phyloP scores from a whole-genome alignment of 2,113 vertebrate genomes.

The Triplophysa siluroides region DNA sequence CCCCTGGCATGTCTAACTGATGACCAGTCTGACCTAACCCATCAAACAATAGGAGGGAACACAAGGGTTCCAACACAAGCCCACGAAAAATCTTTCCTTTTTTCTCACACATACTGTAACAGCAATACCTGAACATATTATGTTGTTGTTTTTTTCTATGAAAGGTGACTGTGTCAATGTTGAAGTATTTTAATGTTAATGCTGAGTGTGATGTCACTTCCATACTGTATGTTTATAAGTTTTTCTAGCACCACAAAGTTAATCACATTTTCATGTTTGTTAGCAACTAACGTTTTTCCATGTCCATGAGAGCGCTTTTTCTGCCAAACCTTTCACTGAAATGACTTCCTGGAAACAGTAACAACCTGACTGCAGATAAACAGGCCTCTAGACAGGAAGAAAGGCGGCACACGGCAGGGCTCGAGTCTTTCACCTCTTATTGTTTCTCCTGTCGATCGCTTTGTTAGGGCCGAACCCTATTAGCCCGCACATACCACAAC shows the following conservation, averaged over 20 bases:
- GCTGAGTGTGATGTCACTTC: background rate
- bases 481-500: slow-evolving; percentile 50
- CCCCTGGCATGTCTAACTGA: slow-evolving; percentile 28
- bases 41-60: slow-evolving; percentile 32
- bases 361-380: slow-evolving; percentile 68
- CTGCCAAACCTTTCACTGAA: slow-evolving; percentile 55
- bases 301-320: slow-evolving; percentile 60
- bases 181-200: background rate
- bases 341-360: slow-evolving; percentile 75
- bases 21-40: background rate
- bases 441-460: slow-evolving; percentile 63
- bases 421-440: slow-evolving; percentile 66
- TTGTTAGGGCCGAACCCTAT: slow-evolving; percentile 59
- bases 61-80: background rate
- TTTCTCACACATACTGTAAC: background rate
- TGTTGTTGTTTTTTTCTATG: background rate
- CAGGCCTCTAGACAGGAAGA: slow-evolving; percentile 63
- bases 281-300: slow-evolving; percentile 36
- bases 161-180: background rate
- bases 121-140: too few species aligned
- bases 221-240: background rate
- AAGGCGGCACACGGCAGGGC: slow-evolving; percentile 53
- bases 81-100: background rate
- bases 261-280: slow-evolving; percentile 18
- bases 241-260: background rate